Base-by-base conservation (phyloP, 2,888 invertebrate genomes). In the Congeria kusceri region DNA sequence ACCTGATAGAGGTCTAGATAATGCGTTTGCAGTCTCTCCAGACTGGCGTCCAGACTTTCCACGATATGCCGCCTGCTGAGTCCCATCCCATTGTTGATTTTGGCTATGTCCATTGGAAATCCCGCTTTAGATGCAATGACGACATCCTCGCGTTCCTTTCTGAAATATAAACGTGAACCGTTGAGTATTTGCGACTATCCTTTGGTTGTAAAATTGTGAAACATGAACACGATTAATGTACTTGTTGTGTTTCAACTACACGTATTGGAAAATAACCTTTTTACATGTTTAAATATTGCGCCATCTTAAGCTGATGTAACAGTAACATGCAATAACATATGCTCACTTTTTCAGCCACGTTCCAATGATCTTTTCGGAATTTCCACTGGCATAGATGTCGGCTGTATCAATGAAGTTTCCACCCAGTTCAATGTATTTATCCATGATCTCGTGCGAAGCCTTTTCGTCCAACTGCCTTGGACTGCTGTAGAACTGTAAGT, bases 1-100 rank as follows among this genome's bases (percentile, higher is more conserved):
- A 86, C 90, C 81, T 90, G 87, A 64, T 87, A 89, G 18, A 91
- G 75, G 72, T 91, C 91, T 13, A 91, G 73, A 68, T 89, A 91
- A 65, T 85, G 77, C 13, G 91, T 91, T 28, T 83, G 80, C 0
- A 89, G 80, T 32, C 88, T 66, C 56, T 76, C 59, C 23, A 91
- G 75, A 74, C 90, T 89, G 20, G 74, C 69, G 5, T 91, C 88
- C 5, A 89, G 70, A 27, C 81, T 80, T 13, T 72, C 49, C 53
- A 89, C 76, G 58, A 91, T 88, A 61, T 89, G 85, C 20, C 83
- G 81, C 32, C 91, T 82, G 67, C 87, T 85, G 25, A 89, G 76
- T 1, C 91, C 91, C 13, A 67, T 61, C 1, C 53, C 53, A 13
- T 77, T 77, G 64, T 91, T 90, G 0, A 77, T 66, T 9, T 58